These are phyloP conservation scores for Urophycis tenuis DNA, from an alignment of 2,797 vertebrate genomes.

Conservation along the genomic window DNA sequence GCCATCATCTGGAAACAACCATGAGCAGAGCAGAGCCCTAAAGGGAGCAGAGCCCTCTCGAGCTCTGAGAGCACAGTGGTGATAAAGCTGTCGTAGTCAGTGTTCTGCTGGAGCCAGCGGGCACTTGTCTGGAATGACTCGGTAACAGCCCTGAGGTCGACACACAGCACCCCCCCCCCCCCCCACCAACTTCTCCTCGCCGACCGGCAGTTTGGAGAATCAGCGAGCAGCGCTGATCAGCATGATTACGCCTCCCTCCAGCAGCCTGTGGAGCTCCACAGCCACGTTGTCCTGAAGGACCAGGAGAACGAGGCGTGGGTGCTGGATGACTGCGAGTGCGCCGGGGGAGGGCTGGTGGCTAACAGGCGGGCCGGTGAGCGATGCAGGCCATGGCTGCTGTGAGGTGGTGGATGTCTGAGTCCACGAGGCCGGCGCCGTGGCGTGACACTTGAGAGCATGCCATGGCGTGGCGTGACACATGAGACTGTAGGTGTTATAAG, in stretches of 20 bases:
- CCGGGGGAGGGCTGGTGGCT: not conserved
- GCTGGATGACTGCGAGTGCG: not conserved
- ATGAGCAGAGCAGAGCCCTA: too few relatives aligned
- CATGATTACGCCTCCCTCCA: conserved; percentile 14
- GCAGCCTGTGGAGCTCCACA: conserved; percentile 9
- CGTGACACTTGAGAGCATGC: too few relatives aligned
- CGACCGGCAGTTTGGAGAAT: conserved; percentile 13
- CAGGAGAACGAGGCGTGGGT: not conserved
- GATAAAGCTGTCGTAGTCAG: too few relatives aligned
- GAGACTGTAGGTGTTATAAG: too few relatives aligned
- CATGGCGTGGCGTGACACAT: too few relatives aligned
- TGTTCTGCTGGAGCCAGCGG: not conserved
- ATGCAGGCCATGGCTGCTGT: too few relatives aligned
- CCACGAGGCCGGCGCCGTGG: too few relatives aligned
- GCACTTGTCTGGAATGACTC: not conserved
- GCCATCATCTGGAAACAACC: too few relatives aligned
- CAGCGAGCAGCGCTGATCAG: conserved; percentile 17
- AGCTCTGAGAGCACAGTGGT: too few relatives aligned
- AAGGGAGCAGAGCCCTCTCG: too few relatives aligned
- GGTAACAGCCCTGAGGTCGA: too few relatives aligned
- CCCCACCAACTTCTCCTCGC: not conserved
- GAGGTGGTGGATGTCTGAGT: too few relatives aligned
- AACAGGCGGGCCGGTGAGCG: not conserved
- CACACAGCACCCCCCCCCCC: not conserved
- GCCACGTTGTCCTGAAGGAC: not conserved